phyloP scores from a whole-genome alignment of 1,140 invertebrate species.

The Drosophila subpulchrella region DNA sequence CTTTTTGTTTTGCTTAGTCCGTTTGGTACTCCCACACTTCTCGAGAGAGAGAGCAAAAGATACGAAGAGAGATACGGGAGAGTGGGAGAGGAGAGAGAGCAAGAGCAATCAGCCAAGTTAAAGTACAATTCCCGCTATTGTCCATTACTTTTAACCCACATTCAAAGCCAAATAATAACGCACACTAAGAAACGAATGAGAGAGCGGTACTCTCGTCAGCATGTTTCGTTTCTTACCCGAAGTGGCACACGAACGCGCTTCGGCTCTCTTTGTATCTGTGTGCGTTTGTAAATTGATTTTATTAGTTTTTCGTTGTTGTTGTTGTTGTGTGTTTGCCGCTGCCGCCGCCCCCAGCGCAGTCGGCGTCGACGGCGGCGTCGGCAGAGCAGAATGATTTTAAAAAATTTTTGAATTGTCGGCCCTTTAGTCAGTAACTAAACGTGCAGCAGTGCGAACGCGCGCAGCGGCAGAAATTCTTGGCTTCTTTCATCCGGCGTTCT shows the following conservation, averaged over 20 bases:
- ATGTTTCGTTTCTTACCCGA: slow-evolving; percentile 18
- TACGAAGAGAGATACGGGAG: background rate
- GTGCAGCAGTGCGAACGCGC: slow-evolving; percentile 82
- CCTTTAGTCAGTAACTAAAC: slow-evolving; percentile 84
- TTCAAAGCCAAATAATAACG: slow-evolving; percentile 47
- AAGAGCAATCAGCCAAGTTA: slow-evolving; percentile 48
- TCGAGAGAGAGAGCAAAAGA: slow-evolving; percentile 10
- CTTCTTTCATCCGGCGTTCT: slow-evolving; percentile 9
- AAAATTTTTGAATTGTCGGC: slow-evolving; percentile 84
- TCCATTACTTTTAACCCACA: slow-evolving; percentile 80
- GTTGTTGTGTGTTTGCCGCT: slow-evolving; percentile 79
- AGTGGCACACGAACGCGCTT: slow-evolving; percentile 25
- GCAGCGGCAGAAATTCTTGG: slow-evolving; percentile 48
- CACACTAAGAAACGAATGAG: slow-evolving; percentile 10
- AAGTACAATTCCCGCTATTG: slow-evolving; percentile 74
- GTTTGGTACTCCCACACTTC: slow-evolving; percentile 54
- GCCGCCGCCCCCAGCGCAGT: slow-evolving; percentile 32
- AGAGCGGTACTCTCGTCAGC: slow-evolving; percentile 29
- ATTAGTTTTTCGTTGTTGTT: slow-evolving; percentile 76
- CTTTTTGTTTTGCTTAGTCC: slow-evolving; percentile 80
- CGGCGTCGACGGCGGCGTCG: slow-evolving; percentile 29
- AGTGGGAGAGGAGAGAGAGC: slow-evolving; percentile 5
- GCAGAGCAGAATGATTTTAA: slow-evolving; percentile 76
- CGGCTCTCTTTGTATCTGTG: slow-evolving; percentile 47
- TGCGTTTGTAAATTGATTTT: slow-evolving; percentile 84